Conservation (phyloP, 2,888 invertebrate species). For the Abrostola tripartita region DNA sequence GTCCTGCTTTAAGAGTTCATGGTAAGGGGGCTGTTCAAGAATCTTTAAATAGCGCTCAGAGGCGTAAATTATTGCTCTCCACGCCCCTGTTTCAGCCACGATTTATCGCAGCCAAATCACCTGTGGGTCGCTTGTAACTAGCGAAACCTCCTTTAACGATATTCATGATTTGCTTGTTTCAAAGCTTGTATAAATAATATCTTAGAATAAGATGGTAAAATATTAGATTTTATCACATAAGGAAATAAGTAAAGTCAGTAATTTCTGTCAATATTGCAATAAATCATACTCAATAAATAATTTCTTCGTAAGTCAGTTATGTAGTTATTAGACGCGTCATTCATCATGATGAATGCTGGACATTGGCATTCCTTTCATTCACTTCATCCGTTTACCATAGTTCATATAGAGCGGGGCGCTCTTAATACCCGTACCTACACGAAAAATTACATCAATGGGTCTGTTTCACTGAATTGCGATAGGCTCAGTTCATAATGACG, state of each 20-base stretch:
- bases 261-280: too few relatives aligned
- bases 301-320: not conserved
- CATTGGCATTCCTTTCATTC: constrained; percentile 21
- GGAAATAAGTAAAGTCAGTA: too few relatives aligned
- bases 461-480: too few relatives aligned
- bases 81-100: constrained; percentile 65
- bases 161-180: constrained; percentile 12
- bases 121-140: constrained; percentile 55
- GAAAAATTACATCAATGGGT: constrained; percentile 15
- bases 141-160: constrained; percentile 22
- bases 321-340: constrained; percentile 16
- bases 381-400: not conserved
- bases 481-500: too few relatives aligned
- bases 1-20: too few relatives aligned
- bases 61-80: constrained; percentile 74
- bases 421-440: constrained; percentile 3
- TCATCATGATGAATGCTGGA: constrained; percentile 14
- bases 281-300: not conserved
- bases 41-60: constrained; percentile 73
- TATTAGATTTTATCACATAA: too few relatives aligned
- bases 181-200: constrained; percentile 14
- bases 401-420: constrained; percentile 11
- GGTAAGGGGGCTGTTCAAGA: too few relatives aligned
- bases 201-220: too few relatives aligned
- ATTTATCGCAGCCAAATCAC: constrained; percentile 66